Base-by-base conservation (phyloP, 2,888 invertebrate species). In the Neoaliturus tenellus region DNA sequence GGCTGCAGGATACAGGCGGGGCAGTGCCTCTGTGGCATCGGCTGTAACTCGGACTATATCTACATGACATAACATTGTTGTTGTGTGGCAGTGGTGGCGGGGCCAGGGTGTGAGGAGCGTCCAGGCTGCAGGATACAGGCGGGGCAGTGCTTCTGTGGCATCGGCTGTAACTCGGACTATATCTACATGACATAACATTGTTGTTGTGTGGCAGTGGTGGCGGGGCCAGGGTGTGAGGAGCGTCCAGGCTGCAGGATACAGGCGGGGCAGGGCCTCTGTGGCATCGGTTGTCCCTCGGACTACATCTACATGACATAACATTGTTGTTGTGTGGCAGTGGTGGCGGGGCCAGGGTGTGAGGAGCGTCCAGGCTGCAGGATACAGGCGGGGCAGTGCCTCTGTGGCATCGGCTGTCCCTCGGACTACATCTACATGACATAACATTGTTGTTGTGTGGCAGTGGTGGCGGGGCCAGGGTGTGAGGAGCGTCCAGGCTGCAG, bases 401-500 rank as follows among this genome's bases (percentile, higher is more conserved):
- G 95, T 88, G 94, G 93, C 14, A 93, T 91, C 85, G 95, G 95
- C 0, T 95, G 95, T 89, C 92, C 91, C 85, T 92, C 93, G 0
- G 95, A 95, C 87, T 95, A 92, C 89, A 91, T 93, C 88, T 95
- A 94, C 89, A n/a, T n/a, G n/a, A n/a, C n/a, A n/a, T n/a, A n/a
- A n/a, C n/a, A n/a, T n/a, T n/a, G n/a, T n/a, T n/a, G n/a, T n/a
- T n/a, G n/a, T n/a, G n/a, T n/a, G 33, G 62, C 31, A 17, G 51
- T 17, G 31, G 62, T 33, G 20, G 28, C 28, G 3, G 67, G 41
- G 14, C 20, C 81, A 23, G 81, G 67, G 23, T 78, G 78, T 28
- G 78, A 78, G 35, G 33, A 78, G 78, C 20, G 92, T 82, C 91
- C 92, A 88, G 95, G 95, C 14, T 95, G 95, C 90, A 92, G 94